Evolutionary conservation across 2,797 vertebrate species (phyloP), one percentile per base, ranked within the genome.

Genomic region (Botia almorhae): DNA sequence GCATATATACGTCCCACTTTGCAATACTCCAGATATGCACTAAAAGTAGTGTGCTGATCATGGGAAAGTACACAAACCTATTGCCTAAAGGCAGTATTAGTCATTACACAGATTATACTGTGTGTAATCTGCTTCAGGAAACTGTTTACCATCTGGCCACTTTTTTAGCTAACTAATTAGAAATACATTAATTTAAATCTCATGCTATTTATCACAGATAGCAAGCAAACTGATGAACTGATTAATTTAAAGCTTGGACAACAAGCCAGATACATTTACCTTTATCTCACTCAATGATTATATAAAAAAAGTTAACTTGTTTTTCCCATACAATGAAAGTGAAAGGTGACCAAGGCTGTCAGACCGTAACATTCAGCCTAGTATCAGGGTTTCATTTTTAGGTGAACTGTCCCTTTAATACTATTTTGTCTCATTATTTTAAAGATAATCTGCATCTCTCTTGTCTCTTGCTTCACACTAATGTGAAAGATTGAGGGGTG

Each of bases 381-480:
- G 4, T 5, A 33, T 33, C 55, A 56, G n/a, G 55, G 55, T 56
- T 21, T 51, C 48, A 51, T 51, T 51, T 51, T 51, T 43, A 43
- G 39, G 7, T 43, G 39, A 43, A 43, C 39, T 43, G 39, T 43
- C 39, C 7, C 33, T 33, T 46, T 26, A 51, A 33, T 4, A 56
- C 63, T 39, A 16, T 19, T 56, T 19, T 19, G n/a, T 75, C 13
- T 26, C 4, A 12, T 5, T 12, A 2, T 50, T 7, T 39, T 39
- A n/a, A 26, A 36, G 13, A 56, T n/a, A 33, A 48, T 68, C 53
- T 29, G 29, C 10, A 33, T 36, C n/a, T 13, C n/a, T 21, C 39
- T 51, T 56, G 7, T 50, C 56, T 74, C 11, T 39, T 82, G 55
- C 43, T 55, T 33, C 55, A 39, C 7, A 76, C 56, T 51, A 56